These are phyloP conservation scores for Sphaerophoria rueppellii DNA, from an alignment of 2,888 invertebrate genomes.

Conservation along the genomic window DNA sequence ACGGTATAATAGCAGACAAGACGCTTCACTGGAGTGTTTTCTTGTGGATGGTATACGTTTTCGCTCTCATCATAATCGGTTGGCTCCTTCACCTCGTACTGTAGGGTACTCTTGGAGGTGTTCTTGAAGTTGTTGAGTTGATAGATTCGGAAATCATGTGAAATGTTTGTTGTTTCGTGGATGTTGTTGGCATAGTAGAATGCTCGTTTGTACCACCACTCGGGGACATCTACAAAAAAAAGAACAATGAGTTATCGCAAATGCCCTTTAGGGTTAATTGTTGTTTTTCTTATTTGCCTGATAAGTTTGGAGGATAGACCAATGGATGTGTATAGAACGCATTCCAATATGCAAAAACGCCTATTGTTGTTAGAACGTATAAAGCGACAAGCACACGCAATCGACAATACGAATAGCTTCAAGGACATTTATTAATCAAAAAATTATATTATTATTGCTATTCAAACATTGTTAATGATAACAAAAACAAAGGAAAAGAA, in stretches of 20 bases:
- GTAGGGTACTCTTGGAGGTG: conserved; percentile 51
- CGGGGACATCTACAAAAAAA: conserved; percentile 76
- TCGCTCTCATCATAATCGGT: conserved; percentile 22
- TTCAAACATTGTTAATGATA: neutral
- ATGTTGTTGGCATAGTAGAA: conserved; percentile 75
- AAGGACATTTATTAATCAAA: conserved; percentile 15
- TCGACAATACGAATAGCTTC: conserved; percentile 75
- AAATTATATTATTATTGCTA: neutral
- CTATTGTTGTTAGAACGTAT: conserved; percentile 75
- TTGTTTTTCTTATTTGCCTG: conserved; percentile 70
- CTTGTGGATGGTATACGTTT: conserved; percentile 19
- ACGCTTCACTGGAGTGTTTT: conserved; percentile 68
- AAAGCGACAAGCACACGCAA: conserved; percentile 74
- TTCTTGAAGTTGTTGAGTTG: conserved; percentile 73
- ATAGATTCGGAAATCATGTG: conserved; percentile 75
- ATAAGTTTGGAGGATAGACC: conserved; percentile 76
- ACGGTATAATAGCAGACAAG: conserved; percentile 89
- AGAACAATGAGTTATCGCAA: neutral
- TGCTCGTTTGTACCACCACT: conserved; percentile 76
- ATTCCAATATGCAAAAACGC: conserved; percentile 77
- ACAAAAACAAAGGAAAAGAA: neutral
- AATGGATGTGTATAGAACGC: conserved; percentile 75
- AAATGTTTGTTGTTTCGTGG: conserved; percentile 74
- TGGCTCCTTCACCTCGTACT: conserved; percentile 52
- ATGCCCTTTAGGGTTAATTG: neutral